A percentile compares a stretch with the other conserved stretches of the same genome.
Evolutionary conservation across 2,113 vertebrate genomes (phyloP).

Genomic region (Anguilla rostrata): DNA sequence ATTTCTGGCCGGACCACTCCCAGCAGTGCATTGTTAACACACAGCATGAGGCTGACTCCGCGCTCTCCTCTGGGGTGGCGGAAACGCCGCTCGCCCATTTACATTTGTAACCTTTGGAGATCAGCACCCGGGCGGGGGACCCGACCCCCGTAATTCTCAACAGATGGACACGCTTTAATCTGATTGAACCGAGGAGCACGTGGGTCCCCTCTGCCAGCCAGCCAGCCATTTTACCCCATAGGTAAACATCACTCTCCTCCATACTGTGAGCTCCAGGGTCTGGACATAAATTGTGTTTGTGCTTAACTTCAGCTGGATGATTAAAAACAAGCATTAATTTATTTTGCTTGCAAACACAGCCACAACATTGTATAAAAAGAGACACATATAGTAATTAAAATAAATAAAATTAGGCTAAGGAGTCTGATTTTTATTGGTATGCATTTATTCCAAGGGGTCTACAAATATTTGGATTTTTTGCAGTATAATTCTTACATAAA

Average conservation of each 20-base stretch:
- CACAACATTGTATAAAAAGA: too few relatives aligned
- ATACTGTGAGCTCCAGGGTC: neutral
- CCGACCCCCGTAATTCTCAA: slow-evolving; percentile 70
- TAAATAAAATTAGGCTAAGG: too few relatives aligned
- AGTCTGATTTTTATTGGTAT: neutral
- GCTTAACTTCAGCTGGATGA: neutral
- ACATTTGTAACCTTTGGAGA: slow-evolving; percentile 72
- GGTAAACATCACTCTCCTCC: neutral
- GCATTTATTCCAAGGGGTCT: neutral
- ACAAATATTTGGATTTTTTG: neutral
- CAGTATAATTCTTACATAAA: neutral
- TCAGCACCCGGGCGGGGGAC: slow-evolving; percentile 63
- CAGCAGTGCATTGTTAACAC: slow-evolving; percentile 79
- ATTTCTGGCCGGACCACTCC: slow-evolving; percentile 59
- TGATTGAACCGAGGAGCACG: slow-evolving; percentile 73
- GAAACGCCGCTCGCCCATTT: slow-evolving; percentile 79
- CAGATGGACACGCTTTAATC: slow-evolving; percentile 81
- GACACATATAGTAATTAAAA: too few relatives aligned
- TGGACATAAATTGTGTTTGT: neutral
- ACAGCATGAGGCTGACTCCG: slow-evolving; percentile 81
- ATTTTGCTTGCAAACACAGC: neutral
- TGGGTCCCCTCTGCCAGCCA: slow-evolving; percentile 22
- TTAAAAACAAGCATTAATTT: neutral
- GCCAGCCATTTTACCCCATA: neutral
- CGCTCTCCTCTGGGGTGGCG: slow-evolving; percentile 74